Conservation (phyloP, 2,797 vertebrate species). For the Muscicapa striata region DNA sequence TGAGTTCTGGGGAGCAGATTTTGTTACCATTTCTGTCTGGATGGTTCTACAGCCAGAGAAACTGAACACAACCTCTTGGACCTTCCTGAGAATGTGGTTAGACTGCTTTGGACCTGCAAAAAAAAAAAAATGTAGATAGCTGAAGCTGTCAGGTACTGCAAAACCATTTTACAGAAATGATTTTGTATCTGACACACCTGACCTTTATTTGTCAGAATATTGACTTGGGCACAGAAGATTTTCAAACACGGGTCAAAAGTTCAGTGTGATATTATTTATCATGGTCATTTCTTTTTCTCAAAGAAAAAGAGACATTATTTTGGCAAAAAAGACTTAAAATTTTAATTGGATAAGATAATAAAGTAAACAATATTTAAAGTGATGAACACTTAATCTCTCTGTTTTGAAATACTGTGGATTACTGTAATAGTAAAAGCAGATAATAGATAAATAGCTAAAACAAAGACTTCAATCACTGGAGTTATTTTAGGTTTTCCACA, state of each 20-base stretch:
- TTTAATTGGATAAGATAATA: not conserved
- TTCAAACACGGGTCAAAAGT: not conserved
- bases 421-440: not conserved
- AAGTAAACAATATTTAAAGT: not conserved
- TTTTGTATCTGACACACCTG: not conserved
- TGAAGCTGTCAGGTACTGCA: not conserved
- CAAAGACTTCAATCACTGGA: not conserved
- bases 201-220: conserved; percentile 19
- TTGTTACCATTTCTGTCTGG: conserved; percentile 25
- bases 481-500: not conserved
- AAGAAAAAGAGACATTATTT: not conserved
- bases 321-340: not conserved
- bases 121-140: conserved; percentile 13
- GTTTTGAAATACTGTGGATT: not conserved
- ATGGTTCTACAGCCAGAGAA: not conserved
- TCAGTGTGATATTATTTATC: not conserved
- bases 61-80: not conserved
- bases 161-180: not conserved
- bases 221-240: not conserved
- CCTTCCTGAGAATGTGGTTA: not conserved
- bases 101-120: not conserved
- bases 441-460: not conserved
- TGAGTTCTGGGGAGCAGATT: conserved; percentile 22
- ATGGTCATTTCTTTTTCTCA: not conserved
- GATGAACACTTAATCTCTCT: not conserved